A percentile compares a stretch with the other conserved stretches of the same genome.
phyloP scores from a whole-genome alignment of 2,797 vertebrate species.

The Rallus crepitans region DNA sequence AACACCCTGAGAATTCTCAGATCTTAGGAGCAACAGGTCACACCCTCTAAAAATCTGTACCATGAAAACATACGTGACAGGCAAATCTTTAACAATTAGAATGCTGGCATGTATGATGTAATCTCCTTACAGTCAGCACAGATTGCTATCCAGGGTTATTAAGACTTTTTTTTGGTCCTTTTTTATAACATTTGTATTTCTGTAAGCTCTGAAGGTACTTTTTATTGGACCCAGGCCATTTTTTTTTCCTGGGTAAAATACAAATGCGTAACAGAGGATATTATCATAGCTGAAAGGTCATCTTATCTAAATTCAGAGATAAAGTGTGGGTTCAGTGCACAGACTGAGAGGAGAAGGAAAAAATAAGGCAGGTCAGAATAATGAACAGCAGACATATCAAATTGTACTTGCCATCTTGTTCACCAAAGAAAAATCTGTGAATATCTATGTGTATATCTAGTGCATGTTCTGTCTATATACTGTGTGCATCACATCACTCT shows the following conservation, averaged over 20 bases:
- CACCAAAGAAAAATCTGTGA: not conserved
- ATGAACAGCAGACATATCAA: not conserved
- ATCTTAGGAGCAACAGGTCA: not conserved
- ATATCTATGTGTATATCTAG: not conserved
- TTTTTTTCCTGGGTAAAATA: not conserved
- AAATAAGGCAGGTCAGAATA: not conserved
- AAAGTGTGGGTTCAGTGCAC: not conserved
- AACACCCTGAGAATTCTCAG: not conserved
- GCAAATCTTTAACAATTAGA: not conserved
- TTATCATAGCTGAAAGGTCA: not conserved
- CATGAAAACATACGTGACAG: not conserved
- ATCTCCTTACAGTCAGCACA: not conserved
- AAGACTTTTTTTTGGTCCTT: not conserved
- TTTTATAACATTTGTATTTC: not conserved
- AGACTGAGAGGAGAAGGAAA: not conserved
- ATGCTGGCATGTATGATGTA: not conserved
- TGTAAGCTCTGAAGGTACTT: not conserved
- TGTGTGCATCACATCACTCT: not conserved
- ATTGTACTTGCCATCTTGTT: not conserved
- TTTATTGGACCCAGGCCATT: not conserved
- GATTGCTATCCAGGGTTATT: not conserved
- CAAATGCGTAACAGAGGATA: not conserved
- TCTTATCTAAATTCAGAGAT: not conserved
- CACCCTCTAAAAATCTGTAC: slow-evolving; percentile 4
- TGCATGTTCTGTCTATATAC: not conserved